These are phyloP conservation scores for Acrocera orbiculus DNA, from an alignment of 2,888 invertebrate genomes.

Conservation along the genomic window DNA sequence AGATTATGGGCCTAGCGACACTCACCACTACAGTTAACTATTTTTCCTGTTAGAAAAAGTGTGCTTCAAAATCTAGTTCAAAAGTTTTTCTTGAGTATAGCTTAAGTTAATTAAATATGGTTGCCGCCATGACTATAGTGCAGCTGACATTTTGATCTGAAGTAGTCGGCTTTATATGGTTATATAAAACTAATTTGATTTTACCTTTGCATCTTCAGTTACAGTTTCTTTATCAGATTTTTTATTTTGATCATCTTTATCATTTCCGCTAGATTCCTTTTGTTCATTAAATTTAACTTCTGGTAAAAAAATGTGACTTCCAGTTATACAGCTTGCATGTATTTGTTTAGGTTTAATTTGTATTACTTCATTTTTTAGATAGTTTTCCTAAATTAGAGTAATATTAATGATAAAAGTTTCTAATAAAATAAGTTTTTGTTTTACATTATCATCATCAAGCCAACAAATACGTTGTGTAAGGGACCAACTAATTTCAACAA, in stretches of 20 bases:
- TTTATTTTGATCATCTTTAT: background rate
- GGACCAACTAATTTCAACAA: conserved; percentile 35
- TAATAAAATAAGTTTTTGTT: background rate
- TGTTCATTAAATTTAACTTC: conserved; percentile 11
- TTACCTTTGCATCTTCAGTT: conserved; percentile 3
- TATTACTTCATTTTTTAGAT: conserved; percentile 12
- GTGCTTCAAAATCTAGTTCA: background rate
- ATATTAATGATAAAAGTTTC: background rate
- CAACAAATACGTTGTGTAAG: conserved; percentile 40
- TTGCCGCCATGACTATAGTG: too few relatives aligned
- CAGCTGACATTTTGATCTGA: too few relatives aligned
- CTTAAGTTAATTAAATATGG: too few relatives aligned
- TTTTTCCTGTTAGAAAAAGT: too few relatives aligned
- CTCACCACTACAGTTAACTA: too few relatives aligned
- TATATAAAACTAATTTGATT: too few relatives aligned
- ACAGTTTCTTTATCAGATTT: conserved; percentile 4
- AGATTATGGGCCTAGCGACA: too few relatives aligned
- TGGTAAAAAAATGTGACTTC: conserved; percentile 13
- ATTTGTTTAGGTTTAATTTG: conserved; percentile 11
- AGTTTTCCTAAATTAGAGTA: conserved; percentile 3
- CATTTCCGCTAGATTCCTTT: background rate
- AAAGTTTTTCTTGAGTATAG: background rate
- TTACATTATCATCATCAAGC: conserved; percentile 27
- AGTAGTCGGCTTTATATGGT: too few relatives aligned
- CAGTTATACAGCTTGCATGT: conserved; percentile 10